Evolutionary conservation across 1,140 invertebrate species (phyloP), one percentile per base, ranked within the genome.

Genomic region (Eupristina koningsbergeri): DNA sequence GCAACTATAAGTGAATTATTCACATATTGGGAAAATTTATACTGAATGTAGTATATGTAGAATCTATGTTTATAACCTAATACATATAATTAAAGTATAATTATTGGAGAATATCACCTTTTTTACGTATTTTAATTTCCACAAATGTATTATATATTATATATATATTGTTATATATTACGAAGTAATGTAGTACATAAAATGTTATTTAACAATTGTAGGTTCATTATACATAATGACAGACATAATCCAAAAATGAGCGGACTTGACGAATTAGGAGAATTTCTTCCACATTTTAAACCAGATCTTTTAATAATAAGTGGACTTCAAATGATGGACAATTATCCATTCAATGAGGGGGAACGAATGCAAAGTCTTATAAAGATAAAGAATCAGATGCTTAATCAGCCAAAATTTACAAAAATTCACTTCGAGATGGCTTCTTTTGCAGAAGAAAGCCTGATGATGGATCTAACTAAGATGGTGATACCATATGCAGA

Each of bases 261-360:
- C 80, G 95, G 96, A 0, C 88, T 97, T 76, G 95, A 97, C 88
- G 94, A 94, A 67, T 94, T 98, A 85, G 94, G 94, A 13, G 91
- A 94, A 85, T 86, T 94, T 79, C 88, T 97, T n/a, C 89, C 93
- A 22, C 89, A 90, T 0, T 97, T 95, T 87, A 93, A 95, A 41
- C 96, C 97, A 17, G 93, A 96, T 88, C 92, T 98, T 80, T 92
- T 97, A 80, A 96, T 98, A 85, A 93, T 98, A 63, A 96, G 96
- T 88, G 97, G 97, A 1, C 89, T 98, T 36, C 97, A 98, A 89
- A 96, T 97, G 96, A 97, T 98, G 96, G 97, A 98, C 89, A 97
- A 96, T 91, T 97, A 96, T 91, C 96, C 96, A 53, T 97, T 96
- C 87, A 91, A 91, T 84, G 86, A 93, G 89, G 94, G 95, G 94